phyloP scores from a whole-genome alignment of 2,888 invertebrate genomes.

The Diloba caeruleocephala region DNA sequence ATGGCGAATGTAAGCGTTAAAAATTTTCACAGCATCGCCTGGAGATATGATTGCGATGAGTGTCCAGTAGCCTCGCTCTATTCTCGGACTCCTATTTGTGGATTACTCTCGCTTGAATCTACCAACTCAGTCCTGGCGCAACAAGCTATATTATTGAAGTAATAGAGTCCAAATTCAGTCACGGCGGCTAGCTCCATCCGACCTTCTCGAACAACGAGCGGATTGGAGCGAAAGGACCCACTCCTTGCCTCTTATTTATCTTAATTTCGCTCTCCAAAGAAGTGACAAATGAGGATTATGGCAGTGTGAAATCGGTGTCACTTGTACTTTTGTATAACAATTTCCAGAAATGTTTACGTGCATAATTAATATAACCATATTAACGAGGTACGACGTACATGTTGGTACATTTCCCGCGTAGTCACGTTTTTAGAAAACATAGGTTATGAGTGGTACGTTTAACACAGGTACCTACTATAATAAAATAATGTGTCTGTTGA shows the following conservation, averaged over 20 bases:
- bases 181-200: conserved; percentile 50
- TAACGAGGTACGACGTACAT: conserved; percentile 37
- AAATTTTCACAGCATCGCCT: conserved; percentile 70
- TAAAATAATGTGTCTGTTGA: conserved; percentile 22
- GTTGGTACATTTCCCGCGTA: conserved; percentile 34
- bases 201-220: conserved; percentile 64
- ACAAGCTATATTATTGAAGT: conserved; percentile 69
- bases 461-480: conserved; percentile 15
- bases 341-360: conserved; percentile 58
- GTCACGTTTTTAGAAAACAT: conserved; percentile 47
- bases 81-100: conserved; percentile 88
- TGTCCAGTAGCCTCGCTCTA: conserved; percentile 88
- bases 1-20: conserved; percentile 58
- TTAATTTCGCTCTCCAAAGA: conserved; percentile 83
- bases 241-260: conserved; percentile 85
- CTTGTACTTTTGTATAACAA: conserved; percentile 62
- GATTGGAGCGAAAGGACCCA: conserved; percentile 81
- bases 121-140: conserved; percentile 65
- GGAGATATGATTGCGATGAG: conserved; percentile 82
- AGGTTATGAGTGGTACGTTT: conserved; percentile 46
- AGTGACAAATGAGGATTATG: conserved; percentile 81
- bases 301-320: conserved; percentile 72
- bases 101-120: conserved; percentile 81
- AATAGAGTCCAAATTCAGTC: conserved; percentile 69
- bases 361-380: conserved; percentile 52